phyloP scores from a whole-genome alignment of 2,113 vertebrate species.

The Albula goreensis region DNA sequence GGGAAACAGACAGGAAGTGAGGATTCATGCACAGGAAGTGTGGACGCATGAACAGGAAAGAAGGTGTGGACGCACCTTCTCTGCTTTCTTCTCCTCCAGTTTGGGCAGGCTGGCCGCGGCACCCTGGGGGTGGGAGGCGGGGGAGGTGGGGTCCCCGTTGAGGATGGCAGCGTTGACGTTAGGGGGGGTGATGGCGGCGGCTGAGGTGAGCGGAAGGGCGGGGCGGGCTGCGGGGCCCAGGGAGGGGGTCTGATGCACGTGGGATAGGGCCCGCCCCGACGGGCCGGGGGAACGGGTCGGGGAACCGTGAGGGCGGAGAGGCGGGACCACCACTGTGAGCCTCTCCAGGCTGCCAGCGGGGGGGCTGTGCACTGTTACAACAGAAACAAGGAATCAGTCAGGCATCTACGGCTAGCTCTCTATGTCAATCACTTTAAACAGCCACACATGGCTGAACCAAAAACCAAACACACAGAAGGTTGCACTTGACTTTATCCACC shows the following conservation, averaged over 20 bases:
- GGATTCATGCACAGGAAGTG: no score
- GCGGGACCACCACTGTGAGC: slow-evolving; percentile 79
- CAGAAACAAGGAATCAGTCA: no score
- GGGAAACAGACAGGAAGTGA: no score
- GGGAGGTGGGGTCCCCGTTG: slow-evolving; percentile 58
- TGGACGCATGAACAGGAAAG: neutral
- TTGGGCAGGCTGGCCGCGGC: slow-evolving; percentile 58
- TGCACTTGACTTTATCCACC: no score
- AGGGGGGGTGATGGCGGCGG: slow-evolving; percentile 82
- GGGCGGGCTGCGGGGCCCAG: slow-evolving; percentile 59
- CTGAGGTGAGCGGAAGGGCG: slow-evolving; percentile 80
- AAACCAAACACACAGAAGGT: no score
- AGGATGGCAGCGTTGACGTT: slow-evolving; percentile 82
- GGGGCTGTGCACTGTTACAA: slow-evolving; percentile 72
- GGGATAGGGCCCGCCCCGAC: slow-evolving; percentile 77
- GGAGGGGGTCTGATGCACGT: slow-evolving; percentile 63
- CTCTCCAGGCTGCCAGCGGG: slow-evolving; percentile 78
- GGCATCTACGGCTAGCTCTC: no score
- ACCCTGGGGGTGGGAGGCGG: slow-evolving; percentile 49
- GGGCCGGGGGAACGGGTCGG: slow-evolving; percentile 80
- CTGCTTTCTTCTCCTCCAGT: slow-evolving; percentile 80
- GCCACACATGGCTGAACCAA: no score
- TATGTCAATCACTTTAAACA: no score
- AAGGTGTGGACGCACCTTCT: slow-evolving; percentile 77
- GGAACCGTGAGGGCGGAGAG: slow-evolving; percentile 83